Evolutionary conservation across 2,797 vertebrate species (phyloP).

Genomic region (Hoplostethus atlanticus): DNA sequence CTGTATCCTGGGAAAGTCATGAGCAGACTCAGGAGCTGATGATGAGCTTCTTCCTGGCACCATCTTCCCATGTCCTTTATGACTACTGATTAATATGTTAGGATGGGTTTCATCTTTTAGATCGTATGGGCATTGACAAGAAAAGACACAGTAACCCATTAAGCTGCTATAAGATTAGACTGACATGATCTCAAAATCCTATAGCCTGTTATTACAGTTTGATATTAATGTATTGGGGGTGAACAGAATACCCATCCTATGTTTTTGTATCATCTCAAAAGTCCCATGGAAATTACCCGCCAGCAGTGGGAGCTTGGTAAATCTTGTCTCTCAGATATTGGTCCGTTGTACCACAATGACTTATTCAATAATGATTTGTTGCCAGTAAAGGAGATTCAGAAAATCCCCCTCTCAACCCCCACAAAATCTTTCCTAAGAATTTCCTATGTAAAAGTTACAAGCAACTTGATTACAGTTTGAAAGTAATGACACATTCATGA

Average conservation of each 20-base stretch:
- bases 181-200: not conserved
- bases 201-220: not conserved
- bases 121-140: not conserved
- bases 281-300: constrained; percentile 33
- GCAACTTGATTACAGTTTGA: constrained; percentile 58
- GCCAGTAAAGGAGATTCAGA: constrained; percentile 49
- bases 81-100: constrained; percentile 14
- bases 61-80: constrained; percentile 16
- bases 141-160: not conserved
- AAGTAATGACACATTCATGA: constrained; percentile 49
- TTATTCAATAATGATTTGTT: constrained; percentile 50
- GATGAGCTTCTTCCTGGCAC: constrained; percentile 32
- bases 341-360: constrained; percentile 58
- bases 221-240: not conserved
- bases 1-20: constrained; percentile 38
- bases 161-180: not conserved
- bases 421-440: constrained; percentile 61
- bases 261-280: constrained; percentile 9
- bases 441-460: constrained; percentile 58
- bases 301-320: constrained; percentile 30
- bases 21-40: constrained; percentile 22
- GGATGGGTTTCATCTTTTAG: not conserved
- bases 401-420: constrained; percentile 57
- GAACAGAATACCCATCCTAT: not conserved
- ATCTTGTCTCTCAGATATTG: constrained; percentile 27